Percentiles rank a stretch among this genome's conserved stretches.
Evolutionary conservation across 2,888 invertebrate species (phyloP).

Genomic region (Phlogophora meticulosa): DNA sequence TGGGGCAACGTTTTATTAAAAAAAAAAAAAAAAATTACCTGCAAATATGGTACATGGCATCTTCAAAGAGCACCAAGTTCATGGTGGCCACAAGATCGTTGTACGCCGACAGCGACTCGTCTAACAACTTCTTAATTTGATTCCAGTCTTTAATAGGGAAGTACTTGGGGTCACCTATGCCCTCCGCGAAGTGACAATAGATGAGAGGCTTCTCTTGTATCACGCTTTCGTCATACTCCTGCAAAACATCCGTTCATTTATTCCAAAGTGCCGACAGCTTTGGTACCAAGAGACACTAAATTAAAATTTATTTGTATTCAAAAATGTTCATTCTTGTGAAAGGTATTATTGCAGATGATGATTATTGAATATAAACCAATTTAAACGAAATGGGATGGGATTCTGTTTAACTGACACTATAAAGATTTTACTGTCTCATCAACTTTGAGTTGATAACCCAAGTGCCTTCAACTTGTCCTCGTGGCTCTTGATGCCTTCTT

Average conservation of each 20-base stretch:
- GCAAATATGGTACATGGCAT: slow-evolving; percentile 98
- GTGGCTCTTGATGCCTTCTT: background rate
- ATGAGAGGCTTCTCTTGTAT: slow-evolving; percentile 95
- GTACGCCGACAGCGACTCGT: slow-evolving; percentile 95
- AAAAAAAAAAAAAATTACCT: too few species aligned
- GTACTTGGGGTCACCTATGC: slow-evolving; percentile 97
- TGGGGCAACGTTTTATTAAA: too few species aligned
- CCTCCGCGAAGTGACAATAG: slow-evolving; percentile 97
- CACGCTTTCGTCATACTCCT: slow-evolving; percentile 94
- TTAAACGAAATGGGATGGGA: too few species aligned
- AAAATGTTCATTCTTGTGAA: too few species aligned
- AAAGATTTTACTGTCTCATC: too few species aligned
- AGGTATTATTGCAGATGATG: too few species aligned
- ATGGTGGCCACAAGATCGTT: slow-evolving; percentile 97
- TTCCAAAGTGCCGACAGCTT: background rate
- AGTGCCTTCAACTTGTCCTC: background rate
- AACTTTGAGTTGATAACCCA: background rate
- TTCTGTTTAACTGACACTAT: too few species aligned
- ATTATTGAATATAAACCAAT: too few species aligned
- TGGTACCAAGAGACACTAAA: background rate
- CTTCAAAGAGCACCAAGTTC: slow-evolving; percentile 98
- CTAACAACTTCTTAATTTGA: slow-evolving; percentile 93
- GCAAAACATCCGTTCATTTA: slow-evolving; percentile 39
- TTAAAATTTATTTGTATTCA: too few species aligned
- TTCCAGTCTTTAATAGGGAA: slow-evolving; percentile 94